Evolutionary conservation across 2,888 invertebrate species (phyloP).

Genomic region (Chirona hameri): DNA sequence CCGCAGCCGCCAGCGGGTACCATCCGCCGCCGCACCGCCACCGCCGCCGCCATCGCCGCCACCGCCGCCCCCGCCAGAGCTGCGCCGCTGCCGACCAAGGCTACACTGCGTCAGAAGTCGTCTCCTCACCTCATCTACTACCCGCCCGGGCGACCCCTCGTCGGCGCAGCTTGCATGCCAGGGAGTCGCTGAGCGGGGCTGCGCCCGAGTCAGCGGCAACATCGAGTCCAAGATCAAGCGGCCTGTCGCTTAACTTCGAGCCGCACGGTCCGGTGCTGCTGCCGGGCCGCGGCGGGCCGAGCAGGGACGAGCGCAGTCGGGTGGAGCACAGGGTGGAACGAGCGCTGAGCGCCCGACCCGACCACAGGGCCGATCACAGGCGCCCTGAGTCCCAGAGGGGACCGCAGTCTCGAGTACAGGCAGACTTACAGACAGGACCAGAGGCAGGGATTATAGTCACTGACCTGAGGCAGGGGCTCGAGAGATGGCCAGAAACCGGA

Average conservation of each 20-base stretch:
- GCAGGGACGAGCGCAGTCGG: background rate
- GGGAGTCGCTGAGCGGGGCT: background rate
- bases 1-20: background rate
- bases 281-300: background rate
- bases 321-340: background rate
- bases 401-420: background rate
- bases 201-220: background rate
- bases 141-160: slow-evolving; percentile 6
- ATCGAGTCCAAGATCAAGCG: slow-evolving; percentile 24
- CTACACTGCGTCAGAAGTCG: background rate
- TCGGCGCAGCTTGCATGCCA: background rate
- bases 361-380: background rate
- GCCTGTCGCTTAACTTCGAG: slow-evolving; percentile 7
- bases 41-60: background rate
- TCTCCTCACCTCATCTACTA: slow-evolving; percentile 12
- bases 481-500: too few relatives aligned
- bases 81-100: slow-evolving; percentile 13
- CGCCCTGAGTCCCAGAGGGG: background rate
- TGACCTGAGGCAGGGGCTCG: background rate
- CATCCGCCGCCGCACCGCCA: background rate
- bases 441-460: too few relatives aligned
- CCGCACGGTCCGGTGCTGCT: background rate
- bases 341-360: background rate
- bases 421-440: too few relatives aligned
- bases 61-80: background rate